Conservation (phyloP, 1,140 invertebrate genomes). For the Dermatophagoides farinae region DNA sequence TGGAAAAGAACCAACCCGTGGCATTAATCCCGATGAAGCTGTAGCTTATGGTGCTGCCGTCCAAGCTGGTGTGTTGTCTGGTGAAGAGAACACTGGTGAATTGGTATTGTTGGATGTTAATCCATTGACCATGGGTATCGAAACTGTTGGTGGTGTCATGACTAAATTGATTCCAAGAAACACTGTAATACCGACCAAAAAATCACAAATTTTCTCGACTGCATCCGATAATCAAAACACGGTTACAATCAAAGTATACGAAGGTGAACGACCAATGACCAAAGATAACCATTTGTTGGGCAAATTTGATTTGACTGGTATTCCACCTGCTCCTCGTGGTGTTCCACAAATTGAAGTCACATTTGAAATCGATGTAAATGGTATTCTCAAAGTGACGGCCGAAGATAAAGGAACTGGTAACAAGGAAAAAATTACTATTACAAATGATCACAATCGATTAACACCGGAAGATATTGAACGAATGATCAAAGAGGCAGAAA, state of each 20-base stretch:
- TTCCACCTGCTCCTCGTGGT: conserved; percentile 86
- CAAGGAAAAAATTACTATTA: conserved; percentile 94
- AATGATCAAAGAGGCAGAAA: conserved; percentile 96
- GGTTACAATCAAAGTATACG: conserved; percentile 89
- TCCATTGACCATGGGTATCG: conserved; percentile 93
- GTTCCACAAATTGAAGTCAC: conserved; percentile 68
- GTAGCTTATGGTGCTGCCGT: conserved; percentile 96
- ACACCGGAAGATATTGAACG: conserved; percentile 93
- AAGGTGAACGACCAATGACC: conserved; percentile 96
- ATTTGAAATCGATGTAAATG: conserved; percentile 97
- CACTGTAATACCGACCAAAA: conserved; percentile 98
- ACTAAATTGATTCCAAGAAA: conserved; percentile 94
- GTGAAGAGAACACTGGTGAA: conserved; percentile 40
- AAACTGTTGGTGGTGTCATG: conserved; percentile 98
- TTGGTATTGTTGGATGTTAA: conserved; percentile 94
- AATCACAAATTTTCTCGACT: conserved; percentile 97
- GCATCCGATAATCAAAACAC: conserved; percentile 96
- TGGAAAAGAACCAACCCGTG: conserved; percentile 87
- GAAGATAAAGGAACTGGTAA: conserved; percentile 97
- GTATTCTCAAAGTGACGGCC: conserved; percentile 79
- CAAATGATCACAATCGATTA: conserved; percentile 88
- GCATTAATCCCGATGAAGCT: conserved; percentile 96
- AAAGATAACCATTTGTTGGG: conserved; percentile 95
- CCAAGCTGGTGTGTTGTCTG: conserved; percentile 60
- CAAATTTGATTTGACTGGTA: conserved; percentile 93